Base-by-base conservation (phyloP, 2,888 invertebrate genomes). In the Molanna angustata region DNA sequence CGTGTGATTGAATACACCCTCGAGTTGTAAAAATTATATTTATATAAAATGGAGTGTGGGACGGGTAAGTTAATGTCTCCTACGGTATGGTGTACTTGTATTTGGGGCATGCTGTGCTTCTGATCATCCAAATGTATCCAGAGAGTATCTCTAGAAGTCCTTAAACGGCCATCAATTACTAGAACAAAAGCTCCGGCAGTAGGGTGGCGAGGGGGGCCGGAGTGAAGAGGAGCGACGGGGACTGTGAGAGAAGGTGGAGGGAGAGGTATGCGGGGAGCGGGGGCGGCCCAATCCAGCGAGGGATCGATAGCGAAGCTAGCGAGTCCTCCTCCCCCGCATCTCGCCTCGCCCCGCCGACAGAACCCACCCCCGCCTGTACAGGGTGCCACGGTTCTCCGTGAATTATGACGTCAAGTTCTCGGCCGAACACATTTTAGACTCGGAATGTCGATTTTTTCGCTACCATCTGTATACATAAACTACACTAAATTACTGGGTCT, bases 321-420 rank as follows among this genome's bases (percentile, higher is more conserved):
- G 31, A 33, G 27, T 32, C 44, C 27, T 42, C 42, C 37, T 18
- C 44, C 51, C 27, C 13, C 57, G 54, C 66, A 67, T 72, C 73
- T 44, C 33, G 21, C 70, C 74, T 76, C 75, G 74, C 75, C 74
- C 74, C 76, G 73, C 75, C 74, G 75, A 64, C 33, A n/a, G 21
- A 20, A 17, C 27, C 22, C 46, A 20, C 31, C 27, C 39, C 45
- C 19, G 17, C 58, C 54, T 66, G 67, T 72, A 72, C 48, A 17
- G 9, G 71, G 74, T 62, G 20, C 43, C 20, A 16, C 43, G 49
- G 21, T 49, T 37, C 40, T 27, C 42, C 27, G 44, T 31, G 31
- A 54, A 53, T 57, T 57, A 57, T 57, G 57, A 57, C 57, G 57
- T 54, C 57, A 57, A 57, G 57, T 52, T 54, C 51, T 51, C 51